These are phyloP conservation scores for Drosophila fulvimacula DNA, from an alignment of 2,888 invertebrate genomes.

Conservation along the genomic window DNA sequence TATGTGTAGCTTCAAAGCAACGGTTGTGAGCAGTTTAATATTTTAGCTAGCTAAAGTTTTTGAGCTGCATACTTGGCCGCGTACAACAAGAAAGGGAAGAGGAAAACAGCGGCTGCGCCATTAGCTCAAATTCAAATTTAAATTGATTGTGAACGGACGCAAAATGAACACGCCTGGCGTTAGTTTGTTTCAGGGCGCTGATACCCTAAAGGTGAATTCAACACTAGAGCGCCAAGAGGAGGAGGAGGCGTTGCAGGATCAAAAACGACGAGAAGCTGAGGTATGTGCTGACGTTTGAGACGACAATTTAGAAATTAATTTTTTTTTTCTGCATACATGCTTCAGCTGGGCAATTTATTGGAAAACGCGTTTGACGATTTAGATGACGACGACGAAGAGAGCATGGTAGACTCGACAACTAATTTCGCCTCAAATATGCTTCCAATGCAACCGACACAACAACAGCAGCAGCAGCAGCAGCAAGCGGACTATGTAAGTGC, in stretches of 20 bases:
- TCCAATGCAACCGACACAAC: conserved; percentile 13
- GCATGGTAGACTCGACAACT: conserved; percentile 87
- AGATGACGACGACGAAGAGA: conserved; percentile 89
- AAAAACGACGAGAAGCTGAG: conserved; percentile 88
- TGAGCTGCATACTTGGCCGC: conserved; percentile 28
- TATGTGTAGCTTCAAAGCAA: background rate
- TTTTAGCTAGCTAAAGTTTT: background rate
- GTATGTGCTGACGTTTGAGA: conserved; percentile 82
- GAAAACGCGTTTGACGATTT: conserved; percentile 90
- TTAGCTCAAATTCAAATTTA: conserved; percentile 43
- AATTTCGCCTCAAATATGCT: conserved; percentile 74
- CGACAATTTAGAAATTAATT: background rate
- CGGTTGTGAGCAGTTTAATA: background rate
- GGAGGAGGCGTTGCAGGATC: conserved; percentile 89
- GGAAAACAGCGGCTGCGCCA: conserved; percentile 49
- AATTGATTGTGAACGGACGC: conserved; percentile 31
- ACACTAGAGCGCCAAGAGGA: conserved; percentile 88
- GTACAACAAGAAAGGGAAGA: conserved; percentile 13
- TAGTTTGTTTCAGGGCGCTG: conserved; percentile 89
- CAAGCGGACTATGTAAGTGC: conserved; percentile 26
- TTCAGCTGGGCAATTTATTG: conserved; percentile 88
- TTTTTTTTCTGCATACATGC: background rate
- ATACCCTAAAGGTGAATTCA: conserved; percentile 88
- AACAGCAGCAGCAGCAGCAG: conserved; percentile 19
- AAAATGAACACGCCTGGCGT: conserved; percentile 88